Conservation (phyloP, 2,888 invertebrate species). For the Cataglyphis rosenhaueri region DNA sequence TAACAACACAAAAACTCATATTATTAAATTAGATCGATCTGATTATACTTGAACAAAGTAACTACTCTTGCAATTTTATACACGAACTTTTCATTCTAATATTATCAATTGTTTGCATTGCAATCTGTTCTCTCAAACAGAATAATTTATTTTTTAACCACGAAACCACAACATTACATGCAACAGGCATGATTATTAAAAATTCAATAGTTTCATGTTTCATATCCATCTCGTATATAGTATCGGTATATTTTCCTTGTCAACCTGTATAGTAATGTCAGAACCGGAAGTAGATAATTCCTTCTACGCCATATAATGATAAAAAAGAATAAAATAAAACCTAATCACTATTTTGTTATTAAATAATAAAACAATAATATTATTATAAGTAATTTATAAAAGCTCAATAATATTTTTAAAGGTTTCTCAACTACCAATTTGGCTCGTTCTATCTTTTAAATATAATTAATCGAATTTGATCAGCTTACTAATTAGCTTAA, state of each 20-base stretch:
- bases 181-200: neutral
- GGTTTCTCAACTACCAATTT: neutral
- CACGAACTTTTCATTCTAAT: neutral
- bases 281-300: slow-evolving; percentile 1
- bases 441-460: neutral
- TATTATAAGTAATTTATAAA: neutral
- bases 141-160: slow-evolving; percentile 7
- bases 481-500: neutral
- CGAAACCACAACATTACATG: neutral
- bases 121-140: neutral
- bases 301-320: neutral
- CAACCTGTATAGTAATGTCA: slow-evolving; percentile 1
- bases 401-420: neutral
- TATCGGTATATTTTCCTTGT: slow-evolving; percentile 1
- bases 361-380: slow-evolving; percentile 5
- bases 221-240: neutral
- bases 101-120: neutral
- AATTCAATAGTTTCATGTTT: neutral
- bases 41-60: neutral
- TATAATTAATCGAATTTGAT: neutral
- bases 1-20: neutral
- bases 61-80: neutral
- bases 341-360: neutral
- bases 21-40: slow-evolving; percentile 14
- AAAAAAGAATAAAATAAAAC: neutral